Percentiles rank a stretch among this genome's conserved stretches.
Conservation (phyloP, 2,797 vertebrate genomes). For the Microctenopoma lineatum region DNA sequence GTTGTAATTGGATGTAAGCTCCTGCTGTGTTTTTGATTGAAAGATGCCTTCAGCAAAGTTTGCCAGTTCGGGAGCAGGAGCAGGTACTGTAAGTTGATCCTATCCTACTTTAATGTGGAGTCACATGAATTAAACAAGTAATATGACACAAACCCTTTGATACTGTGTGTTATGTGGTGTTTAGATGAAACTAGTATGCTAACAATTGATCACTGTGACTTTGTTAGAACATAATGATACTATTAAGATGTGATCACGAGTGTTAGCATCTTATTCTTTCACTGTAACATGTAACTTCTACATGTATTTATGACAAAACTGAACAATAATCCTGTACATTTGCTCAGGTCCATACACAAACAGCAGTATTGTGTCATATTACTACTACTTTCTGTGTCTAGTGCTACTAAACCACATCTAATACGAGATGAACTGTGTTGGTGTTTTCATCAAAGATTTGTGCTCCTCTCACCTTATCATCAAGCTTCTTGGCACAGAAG, state of each 20-base stretch:
- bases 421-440: slow-evolving; percentile 32
- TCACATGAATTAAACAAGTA: neutral
- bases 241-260: neutral
- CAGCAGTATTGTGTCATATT: slow-evolving; percentile 30
- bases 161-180: neutral
- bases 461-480: slow-evolving; percentile 89
- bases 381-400: neutral
- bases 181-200: neutral
- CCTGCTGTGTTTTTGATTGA: slow-evolving; percentile 70
- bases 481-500: slow-evolving; percentile 93
- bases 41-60: slow-evolving; percentile 66
- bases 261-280: neutral
- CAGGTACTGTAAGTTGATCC: slow-evolving; percentile 43
- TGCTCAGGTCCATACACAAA: slow-evolving; percentile 10
- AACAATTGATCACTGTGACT: neutral
- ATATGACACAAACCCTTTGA: neutral
- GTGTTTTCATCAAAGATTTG: slow-evolving; percentile 15
- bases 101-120: slow-evolving; percentile 38
- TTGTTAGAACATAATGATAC: neutral
- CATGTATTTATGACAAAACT: slow-evolving; percentile 1
- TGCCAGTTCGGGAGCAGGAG: slow-evolving; percentile 48
- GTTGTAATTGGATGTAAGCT: slow-evolving; percentile 64
- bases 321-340: slow-evolving; percentile 23
- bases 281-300: neutral
- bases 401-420: slow-evolving; percentile 15